Evolutionary conservation across 1,140 invertebrate genomes (phyloP), one percentile per base, ranked within the genome.

Genomic region (Bombus impatiens): DNA sequence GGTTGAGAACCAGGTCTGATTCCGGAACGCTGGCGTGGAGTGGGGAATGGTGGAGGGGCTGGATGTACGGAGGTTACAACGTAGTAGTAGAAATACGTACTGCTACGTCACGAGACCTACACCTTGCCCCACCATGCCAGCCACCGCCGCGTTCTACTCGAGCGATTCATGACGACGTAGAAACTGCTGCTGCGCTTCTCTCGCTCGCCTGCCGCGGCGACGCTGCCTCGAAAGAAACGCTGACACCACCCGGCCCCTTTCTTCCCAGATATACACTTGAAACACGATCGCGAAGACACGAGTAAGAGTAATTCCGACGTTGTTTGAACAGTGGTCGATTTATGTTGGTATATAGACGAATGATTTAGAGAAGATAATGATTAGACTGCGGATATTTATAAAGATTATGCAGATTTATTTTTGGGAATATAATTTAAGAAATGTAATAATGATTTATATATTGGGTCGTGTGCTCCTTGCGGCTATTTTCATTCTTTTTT

Each of bases 41-140:
- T 4, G 44, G 8, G 22, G 25, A n/a, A 9, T 42, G 4, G 78
- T 37, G 81, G 71, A 35, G 53, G 80, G 53, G 25, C n/a, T 40
- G 53, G 65, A 68, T 79, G 86, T 72, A 82, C 83, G 47, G 89
- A 86, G 89, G 80, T 83, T 90, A 91, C 89, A 86, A 84, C 90
- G 89, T 91, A 91, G 88, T 91, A 90, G 88, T 89, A 91, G 88
- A 85, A 91, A 89, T 91, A 91, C 90, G 88, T 91, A 88, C 80
- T 90, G 59, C 87, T 89, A 91, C 90, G 90, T 91, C 86, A 91
- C 86, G 83, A 81, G 87, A 90, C 79, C 85, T 87, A 91, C 87
- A 84, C 82, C 84, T 91, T 89, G 82, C 87, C 82, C 87, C 87
- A 80, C 84, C 90, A 57, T 74, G 47, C 68, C 77, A 80, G n/a